Base-by-base conservation (phyloP, 2,888 invertebrate species). In the Pristionchus arcanus region DNA sequence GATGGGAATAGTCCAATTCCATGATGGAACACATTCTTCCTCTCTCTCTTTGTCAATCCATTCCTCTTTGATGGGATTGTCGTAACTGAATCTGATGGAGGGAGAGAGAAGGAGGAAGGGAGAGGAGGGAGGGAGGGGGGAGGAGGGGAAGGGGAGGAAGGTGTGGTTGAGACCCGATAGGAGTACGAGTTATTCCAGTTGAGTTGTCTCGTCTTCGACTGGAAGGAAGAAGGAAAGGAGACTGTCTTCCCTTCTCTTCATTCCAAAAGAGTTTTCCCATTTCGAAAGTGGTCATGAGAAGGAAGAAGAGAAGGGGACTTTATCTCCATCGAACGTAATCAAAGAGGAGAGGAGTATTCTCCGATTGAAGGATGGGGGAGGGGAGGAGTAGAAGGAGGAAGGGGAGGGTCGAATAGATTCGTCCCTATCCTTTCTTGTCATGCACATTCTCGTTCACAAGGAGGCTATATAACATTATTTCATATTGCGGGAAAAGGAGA, bases 391-490 rank as follows among this genome's bases (percentile, higher is more conserved):
- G 42, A 9, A 49, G 42, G 42, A 9, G 42, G 42, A 13, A 9
- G 42, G 25, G 59, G 11, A 59, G 59, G 25, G 59, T 19, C 42
- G 42, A 42, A 42, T 42, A 9, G 63, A 63, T 63, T 63, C 63
- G 21, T n/a, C n/a, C 42, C 42, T 49, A 49, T 49, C 42, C 63
- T n/a, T 63, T n/a, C 63, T 25, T 63, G 63, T 63, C 63, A 63
- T 63, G 7, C 63, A 19, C 63, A 63, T 63, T 63, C 25, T n/a
- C 42, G 42, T 25, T 63, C 63, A 63, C 63, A 63, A n/a, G 42
- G 42, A n/a, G 63, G 63, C 63, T 63, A 68, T 68, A 68, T 68
- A 68, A 68, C 68, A 68, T 68, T 68, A 68, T 68, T 68, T 68
- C 68, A 68, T 68, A 68, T 68, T n/a, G 42, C 42, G 42, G 42